Base-by-base conservation (phyloP, 2,888 invertebrate species). In the Cheilosia vulpina region DNA sequence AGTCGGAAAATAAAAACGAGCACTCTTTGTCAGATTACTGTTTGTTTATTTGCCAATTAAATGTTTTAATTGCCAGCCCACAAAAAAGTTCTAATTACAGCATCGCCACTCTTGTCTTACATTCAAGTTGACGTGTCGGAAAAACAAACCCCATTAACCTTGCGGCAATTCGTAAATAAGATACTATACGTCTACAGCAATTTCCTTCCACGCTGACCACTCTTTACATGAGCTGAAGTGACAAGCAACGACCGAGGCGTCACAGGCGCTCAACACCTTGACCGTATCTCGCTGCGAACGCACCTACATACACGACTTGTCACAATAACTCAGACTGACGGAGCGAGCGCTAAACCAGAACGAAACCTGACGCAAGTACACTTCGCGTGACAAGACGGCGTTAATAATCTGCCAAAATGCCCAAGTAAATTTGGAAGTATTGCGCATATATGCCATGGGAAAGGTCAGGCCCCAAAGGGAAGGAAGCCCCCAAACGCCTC, bases 381-480 rank as follows among this genome's bases (percentile, higher is more conserved):
- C 21, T 80, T 77, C 57, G 83, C 83, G 83, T 83, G 83, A 78
- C 66, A 73, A 31, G 45, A 62, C 19, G 57, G 38, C 68, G 78
- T 83, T 73, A 68, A 73, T 73, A 73, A 78, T 77, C 63, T 63
- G 55, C 66, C 45, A 19, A 82, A 82, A 52, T 50, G 52, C 7
- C 47, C 41, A 31, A 65, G 53, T 72, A 57, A 60, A 52, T 60
- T 68, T 52, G 52, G 53, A 53, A 69, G 34, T 34, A 34, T 31
- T 21, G 38, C 24, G 65, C 41, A 66, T 55, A 66, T 41, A 43
- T 45, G 58, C 13, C 41, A 72, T 78, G 71, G 58, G 50, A 73
- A 78, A 83, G 83, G 83, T 83, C 78, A 83, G 72, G 63, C 62
- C 68, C 62, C 68, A 53, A 43, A 73, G 78, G 78, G 73, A 63